Conservation (phyloP, 1,140 invertebrate genomes). For the Drosophila bifasciata region DNA sequence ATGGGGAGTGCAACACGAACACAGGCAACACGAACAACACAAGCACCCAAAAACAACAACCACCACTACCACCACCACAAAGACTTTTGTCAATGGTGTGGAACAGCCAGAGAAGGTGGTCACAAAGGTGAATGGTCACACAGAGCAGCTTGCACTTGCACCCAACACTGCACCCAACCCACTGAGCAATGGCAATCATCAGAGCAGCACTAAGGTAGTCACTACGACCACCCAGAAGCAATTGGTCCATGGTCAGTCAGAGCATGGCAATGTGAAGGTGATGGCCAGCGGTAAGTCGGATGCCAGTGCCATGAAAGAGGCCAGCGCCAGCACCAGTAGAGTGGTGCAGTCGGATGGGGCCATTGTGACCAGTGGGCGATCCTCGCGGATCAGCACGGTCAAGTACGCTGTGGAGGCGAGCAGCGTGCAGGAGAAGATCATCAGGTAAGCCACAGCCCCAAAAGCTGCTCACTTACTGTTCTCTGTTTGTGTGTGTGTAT, state of each 20-base stretch:
- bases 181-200: slow-evolving; percentile 30
- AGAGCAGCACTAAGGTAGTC: slow-evolving; percentile 4
- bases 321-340: slow-evolving; percentile 37
- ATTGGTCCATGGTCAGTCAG: slow-evolving; percentile 31
- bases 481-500: slow-evolving; percentile 23
- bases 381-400: slow-evolving; percentile 49
- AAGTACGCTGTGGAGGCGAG: slow-evolving; percentile 80
- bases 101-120: slow-evolving; percentile 7
- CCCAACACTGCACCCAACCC: slow-evolving; percentile 2
- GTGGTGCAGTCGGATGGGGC: slow-evolving; percentile 65
- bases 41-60: slow-evolving; percentile 14
- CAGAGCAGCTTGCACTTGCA: slow-evolving; percentile 24
- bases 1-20: slow-evolving; percentile 49
- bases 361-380: slow-evolving; percentile 60
- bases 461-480: not conserved
- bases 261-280: slow-evolving; percentile 47
- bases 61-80: slow-evolving; percentile 36
- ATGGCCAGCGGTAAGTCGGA: slow-evolving; percentile 59
- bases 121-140: slow-evolving; percentile 45
- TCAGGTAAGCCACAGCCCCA: slow-evolving; percentile 62
- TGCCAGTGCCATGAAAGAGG: slow-evolving; percentile 53
- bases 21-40: slow-evolving; percentile 16
- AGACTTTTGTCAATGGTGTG: slow-evolving; percentile 45
- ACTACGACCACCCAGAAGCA: slow-evolving; percentile 36
- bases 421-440: slow-evolving; percentile 75